Conservation (phyloP, 2,888 invertebrate genomes). For the Actias luna region DNA sequence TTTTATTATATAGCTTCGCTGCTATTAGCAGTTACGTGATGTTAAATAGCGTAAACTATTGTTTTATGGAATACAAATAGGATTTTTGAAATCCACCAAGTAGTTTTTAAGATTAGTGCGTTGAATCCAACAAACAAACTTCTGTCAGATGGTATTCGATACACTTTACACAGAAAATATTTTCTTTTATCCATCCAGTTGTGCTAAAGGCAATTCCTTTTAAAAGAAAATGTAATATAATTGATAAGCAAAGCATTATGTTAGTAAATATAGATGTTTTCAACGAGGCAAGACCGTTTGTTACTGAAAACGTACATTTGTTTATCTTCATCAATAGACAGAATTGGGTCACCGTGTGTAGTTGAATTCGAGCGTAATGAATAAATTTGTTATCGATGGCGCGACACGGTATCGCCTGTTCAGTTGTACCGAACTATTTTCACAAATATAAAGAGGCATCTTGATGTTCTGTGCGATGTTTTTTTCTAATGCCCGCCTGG, state of each 20-base stretch:
- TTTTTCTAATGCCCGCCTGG: too few species aligned
- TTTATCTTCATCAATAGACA: neutral
- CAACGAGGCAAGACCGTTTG: neutral
- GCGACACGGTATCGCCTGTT: neutral
- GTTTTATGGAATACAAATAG: too few species aligned
- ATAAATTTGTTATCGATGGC: constrained; percentile 2
- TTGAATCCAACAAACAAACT: too few species aligned
- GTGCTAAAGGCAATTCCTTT: neutral
- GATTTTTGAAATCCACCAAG: too few species aligned
- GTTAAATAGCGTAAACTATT: too few species aligned
- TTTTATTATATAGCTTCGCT: too few species aligned
- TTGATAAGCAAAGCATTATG: neutral
- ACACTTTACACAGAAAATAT: too few species aligned
- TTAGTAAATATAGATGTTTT: neutral
- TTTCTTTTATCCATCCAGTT: too few species aligned
- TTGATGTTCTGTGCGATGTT: neutral
- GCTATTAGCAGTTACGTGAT: too few species aligned
- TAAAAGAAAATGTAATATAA: neutral
- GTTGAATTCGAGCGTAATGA: neutral
- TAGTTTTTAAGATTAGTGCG: too few species aligned
- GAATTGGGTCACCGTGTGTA: constrained; percentile 3
- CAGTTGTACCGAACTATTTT: neutral
- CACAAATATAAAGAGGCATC: neutral
- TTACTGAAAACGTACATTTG: neutral
- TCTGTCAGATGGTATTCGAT: too few species aligned